Evolutionary conservation across 2,113 vertebrate genomes (phyloP).

Genomic region (Lamprotornis superbus): DNA sequence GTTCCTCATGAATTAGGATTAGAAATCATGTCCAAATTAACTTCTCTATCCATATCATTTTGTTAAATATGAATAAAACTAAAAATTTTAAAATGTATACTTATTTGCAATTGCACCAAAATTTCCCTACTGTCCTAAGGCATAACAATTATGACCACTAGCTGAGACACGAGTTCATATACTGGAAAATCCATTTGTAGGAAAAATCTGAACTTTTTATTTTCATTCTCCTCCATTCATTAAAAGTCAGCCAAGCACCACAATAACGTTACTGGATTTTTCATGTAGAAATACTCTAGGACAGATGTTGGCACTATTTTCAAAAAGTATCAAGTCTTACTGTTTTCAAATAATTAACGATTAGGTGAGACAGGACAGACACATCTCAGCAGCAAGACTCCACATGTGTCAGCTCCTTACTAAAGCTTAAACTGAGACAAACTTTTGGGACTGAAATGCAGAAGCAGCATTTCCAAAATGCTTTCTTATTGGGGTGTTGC

Average conservation of each 20-base stretch:
- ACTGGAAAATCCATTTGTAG: not conserved
- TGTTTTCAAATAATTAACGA: not conserved
- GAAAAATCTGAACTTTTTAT: not conserved
- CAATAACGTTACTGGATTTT: not conserved
- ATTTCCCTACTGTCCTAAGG: not conserved
- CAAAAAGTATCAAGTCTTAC: not conserved
- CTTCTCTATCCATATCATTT: not conserved
- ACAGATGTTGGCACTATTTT: not conserved
- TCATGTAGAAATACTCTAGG: not conserved
- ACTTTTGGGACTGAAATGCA: not conserved
- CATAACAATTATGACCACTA: not conserved
- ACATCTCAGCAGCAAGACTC: not conserved
- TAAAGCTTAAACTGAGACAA: not conserved
- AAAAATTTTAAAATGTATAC: not conserved
- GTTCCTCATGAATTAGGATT: not conserved
- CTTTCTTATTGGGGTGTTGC: not conserved
- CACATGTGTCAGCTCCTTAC: not conserved
- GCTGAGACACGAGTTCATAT: not conserved
- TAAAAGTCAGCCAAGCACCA: not conserved
- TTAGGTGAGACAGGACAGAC: not conserved
- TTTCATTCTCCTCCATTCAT: not conserved
- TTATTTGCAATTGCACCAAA: not conserved
- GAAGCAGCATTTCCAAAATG: not conserved
- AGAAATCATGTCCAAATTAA: not conserved
- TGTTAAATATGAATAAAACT: not conserved